Conservation (phyloP, 2,888 invertebrate genomes). For the Volucella zonaria region DNA sequence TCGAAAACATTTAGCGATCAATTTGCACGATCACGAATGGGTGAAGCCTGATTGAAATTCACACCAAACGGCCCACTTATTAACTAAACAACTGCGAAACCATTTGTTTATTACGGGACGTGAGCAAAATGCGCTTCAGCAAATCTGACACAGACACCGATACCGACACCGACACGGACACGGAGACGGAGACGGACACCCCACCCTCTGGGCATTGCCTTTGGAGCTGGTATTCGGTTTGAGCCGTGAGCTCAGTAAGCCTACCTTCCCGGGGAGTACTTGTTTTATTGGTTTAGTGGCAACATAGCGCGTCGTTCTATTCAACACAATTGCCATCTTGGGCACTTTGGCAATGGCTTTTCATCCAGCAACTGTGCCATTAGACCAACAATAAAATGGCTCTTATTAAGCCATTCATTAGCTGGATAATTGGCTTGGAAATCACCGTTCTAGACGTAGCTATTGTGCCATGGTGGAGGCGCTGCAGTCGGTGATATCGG, state of each 20-base stretch:
- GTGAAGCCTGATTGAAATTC: conserved; percentile 75
- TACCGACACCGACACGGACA: conserved; percentile 21
- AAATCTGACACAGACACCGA: conserved; percentile 29
- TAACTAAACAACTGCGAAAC: conserved; percentile 75
- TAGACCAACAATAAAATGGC: conserved; percentile 64
- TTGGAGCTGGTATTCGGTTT: conserved; percentile 29
- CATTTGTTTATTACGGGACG: conserved; percentile 75
- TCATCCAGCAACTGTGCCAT: conserved; percentile 38
- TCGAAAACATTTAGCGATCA: conserved; percentile 65
- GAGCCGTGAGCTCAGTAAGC: neutral
- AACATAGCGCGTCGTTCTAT: neutral
- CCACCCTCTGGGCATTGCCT: conserved; percentile 20
- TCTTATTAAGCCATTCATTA: conserved; percentile 67
- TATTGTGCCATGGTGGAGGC: conserved; percentile 31
- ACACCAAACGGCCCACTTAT: conserved; percentile 74
- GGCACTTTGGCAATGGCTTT: conserved; percentile 39
- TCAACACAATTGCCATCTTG: conserved; percentile 51
- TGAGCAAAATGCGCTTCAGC: conserved; percentile 73
- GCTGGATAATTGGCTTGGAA: conserved; percentile 61
- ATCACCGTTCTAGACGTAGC: conserved; percentile 20
- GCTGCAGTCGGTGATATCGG: neutral
- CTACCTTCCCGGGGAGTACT: conserved; percentile 9
- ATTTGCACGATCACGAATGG: conserved; percentile 64
- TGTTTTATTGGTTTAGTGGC: conserved; percentile 37
- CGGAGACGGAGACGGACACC: conserved; percentile 23